These are phyloP conservation scores for Chelidonichthys spinosus DNA, from an alignment of 2,797 vertebrate genomes.

Conservation along the genomic window DNA sequence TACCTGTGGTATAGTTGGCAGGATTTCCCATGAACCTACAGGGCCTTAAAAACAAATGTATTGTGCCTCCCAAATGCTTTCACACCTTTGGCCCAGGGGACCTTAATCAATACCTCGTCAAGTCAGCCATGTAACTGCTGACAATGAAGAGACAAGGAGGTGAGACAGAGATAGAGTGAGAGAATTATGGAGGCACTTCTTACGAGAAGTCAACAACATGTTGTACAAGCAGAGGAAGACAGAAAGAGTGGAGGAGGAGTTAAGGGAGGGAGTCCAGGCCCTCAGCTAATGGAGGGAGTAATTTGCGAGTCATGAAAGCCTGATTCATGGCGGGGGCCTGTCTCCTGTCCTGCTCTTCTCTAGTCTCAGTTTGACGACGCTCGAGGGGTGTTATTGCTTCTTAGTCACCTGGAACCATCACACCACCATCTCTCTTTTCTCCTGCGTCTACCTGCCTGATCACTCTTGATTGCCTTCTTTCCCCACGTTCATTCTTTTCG, in stretches of 20 bases:
- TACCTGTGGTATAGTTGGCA: conserved; percentile 24
- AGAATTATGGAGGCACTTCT: conserved; percentile 40
- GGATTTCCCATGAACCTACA: conserved; percentile 14
- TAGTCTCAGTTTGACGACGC: conserved; percentile 58
- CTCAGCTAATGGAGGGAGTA: conserved; percentile 70
- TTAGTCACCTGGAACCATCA: conserved; percentile 69
- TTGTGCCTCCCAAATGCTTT: conserved; percentile 22
- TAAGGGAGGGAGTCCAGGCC: conserved; percentile 48
- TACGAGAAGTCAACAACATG: conserved; percentile 45
- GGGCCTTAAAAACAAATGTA: conserved; percentile 15
- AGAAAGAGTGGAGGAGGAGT: conserved; percentile 47
- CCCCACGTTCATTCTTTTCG: conserved; percentile 4
- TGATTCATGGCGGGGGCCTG: conserved; percentile 73
- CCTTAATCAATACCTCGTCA: conserved; percentile 29
- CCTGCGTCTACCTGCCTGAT: conserved; percentile 13
- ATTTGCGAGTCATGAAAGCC: conserved; percentile 75
- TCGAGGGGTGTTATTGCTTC: conserved; percentile 48
- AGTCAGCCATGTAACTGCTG: conserved; percentile 29
- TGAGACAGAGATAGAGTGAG: conserved; percentile 2
- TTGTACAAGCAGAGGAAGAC: conserved; percentile 39
- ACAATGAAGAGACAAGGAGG: conserved; percentile 25
- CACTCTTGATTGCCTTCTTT: conserved; percentile 16
- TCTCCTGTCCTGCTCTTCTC: conserved; percentile 69
- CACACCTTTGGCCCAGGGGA: conserved; percentile 15
- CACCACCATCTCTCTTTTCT: conserved; percentile 15